Base-by-base conservation (phyloP, 2,888 invertebrate species). In the Rhaphigaster nebulosa region DNA sequence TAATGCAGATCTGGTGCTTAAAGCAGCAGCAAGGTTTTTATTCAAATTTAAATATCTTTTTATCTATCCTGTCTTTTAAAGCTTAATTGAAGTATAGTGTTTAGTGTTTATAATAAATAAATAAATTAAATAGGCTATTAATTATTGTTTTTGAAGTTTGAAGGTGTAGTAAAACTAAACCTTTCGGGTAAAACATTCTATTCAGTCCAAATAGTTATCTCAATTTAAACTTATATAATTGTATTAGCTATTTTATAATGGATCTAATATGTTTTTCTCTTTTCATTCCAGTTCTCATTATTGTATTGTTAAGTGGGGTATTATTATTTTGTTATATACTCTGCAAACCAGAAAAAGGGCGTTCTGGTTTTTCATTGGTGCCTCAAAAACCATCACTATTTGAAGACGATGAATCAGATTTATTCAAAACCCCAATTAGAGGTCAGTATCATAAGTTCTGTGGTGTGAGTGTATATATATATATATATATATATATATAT, bases 331-430 rank as follows among this genome's bases (percentile, higher is more conserved):
- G 91, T 84, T 92, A 92, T 90, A 90, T 91, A 76, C 87, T 91
- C 15, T 92, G 91, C 88, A 91, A 88, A 60, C 91, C 84, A 38
- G 91, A 92, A 18, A 88, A 52, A n/a, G 56, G 88, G 18, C 84
- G n/a, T 38, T 88, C 90, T 80, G 94, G 95, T 80, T 96, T 96
- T 94, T 95, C 95, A 65, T 94, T 95, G 92, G 93, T 96, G 88
- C 95, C 95, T 0, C 94, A 95, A 91, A 95, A 95, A 23, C 92
- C 92, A 0, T 93, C 93, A 38, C 94, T 94, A 76, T 94, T 94
- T 91, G 95, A 95, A 70, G 94, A 95, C 89, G 94, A 95, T 90
- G 94, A 94, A 92, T 93, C 94, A 20, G 94, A 94, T 92, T 93
- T 95, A 92, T 95, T 95, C 92, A 94, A 94, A 92, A 94, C 94